A percentile compares a stretch with the other conserved stretches of the same genome.
Evolutionary conservation across 2,888 invertebrate genomes (phyloP).

Genomic region (Lasioglossum figueresi): DNA sequence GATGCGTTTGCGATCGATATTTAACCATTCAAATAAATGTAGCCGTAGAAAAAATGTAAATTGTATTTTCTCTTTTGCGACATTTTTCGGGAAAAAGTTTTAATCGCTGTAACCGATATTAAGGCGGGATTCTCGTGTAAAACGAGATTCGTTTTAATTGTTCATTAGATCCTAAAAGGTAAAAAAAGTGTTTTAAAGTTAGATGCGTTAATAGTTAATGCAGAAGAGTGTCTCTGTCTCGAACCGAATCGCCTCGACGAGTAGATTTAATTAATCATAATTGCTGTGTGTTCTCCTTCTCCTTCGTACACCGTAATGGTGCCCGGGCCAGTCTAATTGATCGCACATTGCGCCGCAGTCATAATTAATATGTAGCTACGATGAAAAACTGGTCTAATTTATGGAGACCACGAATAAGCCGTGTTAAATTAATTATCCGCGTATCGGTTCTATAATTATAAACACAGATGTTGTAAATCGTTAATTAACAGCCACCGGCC

Average conservation of each 20-base stretch:
- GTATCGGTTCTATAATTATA: constrained; percentile 8
- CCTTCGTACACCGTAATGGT: neutral
- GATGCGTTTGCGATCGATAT: no score
- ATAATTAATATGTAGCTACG: neutral
- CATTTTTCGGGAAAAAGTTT: no score
- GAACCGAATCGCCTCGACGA: neutral
- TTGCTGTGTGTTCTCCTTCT: neutral
- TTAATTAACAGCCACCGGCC: neutral
- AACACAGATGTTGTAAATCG: neutral
- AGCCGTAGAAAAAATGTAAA: no score
- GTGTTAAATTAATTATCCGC: constrained; percentile 19
- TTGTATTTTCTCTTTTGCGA: no score
- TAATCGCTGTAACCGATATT: no score
- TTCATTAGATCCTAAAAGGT: no score
- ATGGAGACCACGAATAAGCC: constrained; percentile 1
- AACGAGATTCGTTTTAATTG: no score
- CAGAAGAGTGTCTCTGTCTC: neutral
- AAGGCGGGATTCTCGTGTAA: no score
- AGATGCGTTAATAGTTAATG: neutral
- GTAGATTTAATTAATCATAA: neutral
- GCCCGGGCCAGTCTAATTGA: neutral
- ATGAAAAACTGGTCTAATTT: constrained; percentile 15
- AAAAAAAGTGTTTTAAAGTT: no score
- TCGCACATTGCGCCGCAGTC: neutral
- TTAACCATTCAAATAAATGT: no score